Evolutionary conservation across 2,113 vertebrate species (phyloP).

Genomic region (Sylvietta virens): DNA sequence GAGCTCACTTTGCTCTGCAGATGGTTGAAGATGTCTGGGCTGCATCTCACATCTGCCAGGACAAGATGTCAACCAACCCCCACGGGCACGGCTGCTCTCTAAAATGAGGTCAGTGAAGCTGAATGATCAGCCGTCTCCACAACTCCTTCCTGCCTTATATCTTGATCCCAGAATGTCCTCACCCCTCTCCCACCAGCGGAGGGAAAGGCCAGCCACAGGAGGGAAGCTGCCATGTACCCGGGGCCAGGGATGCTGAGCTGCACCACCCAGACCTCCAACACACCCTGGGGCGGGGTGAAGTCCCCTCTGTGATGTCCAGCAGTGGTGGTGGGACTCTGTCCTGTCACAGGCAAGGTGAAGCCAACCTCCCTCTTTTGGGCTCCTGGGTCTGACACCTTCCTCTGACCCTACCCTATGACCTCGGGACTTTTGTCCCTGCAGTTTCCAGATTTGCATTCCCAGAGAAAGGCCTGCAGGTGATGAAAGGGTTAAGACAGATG

Average conservation of each 20-base stretch:
- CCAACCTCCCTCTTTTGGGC: neutral
- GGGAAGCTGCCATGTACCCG: accelerated
- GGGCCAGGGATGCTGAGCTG: neutral
- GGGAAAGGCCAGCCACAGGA: neutral
- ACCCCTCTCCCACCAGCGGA: neutral
- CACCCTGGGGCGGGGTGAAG: accelerated
- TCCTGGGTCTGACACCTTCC: neutral
- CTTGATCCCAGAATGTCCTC: neutral
- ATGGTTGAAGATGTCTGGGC: neutral
- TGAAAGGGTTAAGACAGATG: neutral
- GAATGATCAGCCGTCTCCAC: neutral
- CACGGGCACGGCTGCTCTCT: neutral
- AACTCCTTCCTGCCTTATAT: neutral
- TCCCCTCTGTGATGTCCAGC: neutral
- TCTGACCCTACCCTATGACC: neutral
- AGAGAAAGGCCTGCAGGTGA: neutral
- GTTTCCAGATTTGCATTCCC: neutral
- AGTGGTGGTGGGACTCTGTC: neutral
- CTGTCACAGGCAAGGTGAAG: neutral
- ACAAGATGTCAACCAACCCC: neutral
- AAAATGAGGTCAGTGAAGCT: neutral
- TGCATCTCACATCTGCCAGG: neutral
- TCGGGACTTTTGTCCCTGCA: neutral
- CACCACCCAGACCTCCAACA: neutral
- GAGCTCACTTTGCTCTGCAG: neutral